A percentile compares a stretch with the other conserved stretches of the same genome.
phyloP scores from a whole-genome alignment of 2,797 vertebrate species.

The Brachyalestes nurse region DNA sequence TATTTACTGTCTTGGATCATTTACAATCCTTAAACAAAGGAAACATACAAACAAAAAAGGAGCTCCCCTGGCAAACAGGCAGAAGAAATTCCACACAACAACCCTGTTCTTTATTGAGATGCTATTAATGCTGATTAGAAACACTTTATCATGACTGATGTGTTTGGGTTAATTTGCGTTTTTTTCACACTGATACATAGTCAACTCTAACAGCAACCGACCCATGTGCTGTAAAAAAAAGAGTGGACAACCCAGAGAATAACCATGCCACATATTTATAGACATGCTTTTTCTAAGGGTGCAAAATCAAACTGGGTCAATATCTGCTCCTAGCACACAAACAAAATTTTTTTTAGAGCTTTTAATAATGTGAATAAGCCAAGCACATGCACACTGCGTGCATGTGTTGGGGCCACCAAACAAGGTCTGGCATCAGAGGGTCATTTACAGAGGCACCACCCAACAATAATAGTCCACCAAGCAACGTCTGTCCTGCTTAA shows the following conservation, averaged over 20 bases:
- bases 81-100: conserved; percentile 12
- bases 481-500: too few species aligned
- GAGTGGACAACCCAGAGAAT: background rate
- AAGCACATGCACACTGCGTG: background rate
- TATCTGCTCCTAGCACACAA: background rate
- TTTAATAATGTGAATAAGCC: background rate
- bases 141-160: conserved; percentile 4
- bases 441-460: too few species aligned
- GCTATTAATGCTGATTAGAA: background rate
- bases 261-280: background rate
- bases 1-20: background rate
- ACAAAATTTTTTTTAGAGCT: background rate
- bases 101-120: conserved; percentile 20
- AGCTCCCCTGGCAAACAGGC: background rate
- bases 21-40: background rate
- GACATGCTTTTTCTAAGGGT: conserved; percentile 7
- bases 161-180: background rate
- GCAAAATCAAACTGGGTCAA: background rate
- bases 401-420: background rate
- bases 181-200: background rate
- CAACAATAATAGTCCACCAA: too few species aligned
- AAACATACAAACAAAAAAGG: conserved; percentile 16
- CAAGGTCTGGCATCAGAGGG: too few species aligned
- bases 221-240: background rate
- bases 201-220: background rate